phyloP scores from a whole-genome alignment of 1,140 invertebrate species.

The Musca vetustissima region DNA sequence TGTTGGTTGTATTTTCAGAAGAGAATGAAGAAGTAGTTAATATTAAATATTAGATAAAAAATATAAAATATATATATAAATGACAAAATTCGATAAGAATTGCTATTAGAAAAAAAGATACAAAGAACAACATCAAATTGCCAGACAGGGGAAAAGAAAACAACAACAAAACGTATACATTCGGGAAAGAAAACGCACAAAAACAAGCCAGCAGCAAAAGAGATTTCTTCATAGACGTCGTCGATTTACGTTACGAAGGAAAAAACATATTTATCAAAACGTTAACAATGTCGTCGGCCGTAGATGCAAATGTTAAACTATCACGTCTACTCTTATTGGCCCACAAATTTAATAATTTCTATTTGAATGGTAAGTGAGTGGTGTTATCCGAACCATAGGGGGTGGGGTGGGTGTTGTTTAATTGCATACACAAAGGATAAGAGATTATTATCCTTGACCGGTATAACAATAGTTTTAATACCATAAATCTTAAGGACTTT shows the following conservation, averaged over 20 bases:
- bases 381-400: too few species aligned
- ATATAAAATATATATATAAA: too few species aligned
- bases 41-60: too few species aligned
- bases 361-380: constrained; percentile 71
- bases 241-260: not conserved
- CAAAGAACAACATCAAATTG: not conserved
- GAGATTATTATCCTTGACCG: not conserved
- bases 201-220: not conserved
- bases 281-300: constrained; percentile 40
- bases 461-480: not conserved
- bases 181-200: not conserved
- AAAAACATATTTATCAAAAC: constrained; percentile 22
- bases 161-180: not conserved
- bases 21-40: too few species aligned
- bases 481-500: not conserved
- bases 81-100: too few species aligned
- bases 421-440: not conserved
- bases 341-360: constrained; percentile 84
- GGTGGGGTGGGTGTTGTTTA: too few species aligned
- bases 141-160: not conserved
- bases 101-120: too few species aligned
- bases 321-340: constrained; percentile 73
- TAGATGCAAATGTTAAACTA: constrained; percentile 60
- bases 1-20: too few species aligned
- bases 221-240: not conserved